Evolutionary conservation across 2,797 vertebrate genomes (phyloP).

Genomic region (Rhabdophis nuchalis): DNA sequence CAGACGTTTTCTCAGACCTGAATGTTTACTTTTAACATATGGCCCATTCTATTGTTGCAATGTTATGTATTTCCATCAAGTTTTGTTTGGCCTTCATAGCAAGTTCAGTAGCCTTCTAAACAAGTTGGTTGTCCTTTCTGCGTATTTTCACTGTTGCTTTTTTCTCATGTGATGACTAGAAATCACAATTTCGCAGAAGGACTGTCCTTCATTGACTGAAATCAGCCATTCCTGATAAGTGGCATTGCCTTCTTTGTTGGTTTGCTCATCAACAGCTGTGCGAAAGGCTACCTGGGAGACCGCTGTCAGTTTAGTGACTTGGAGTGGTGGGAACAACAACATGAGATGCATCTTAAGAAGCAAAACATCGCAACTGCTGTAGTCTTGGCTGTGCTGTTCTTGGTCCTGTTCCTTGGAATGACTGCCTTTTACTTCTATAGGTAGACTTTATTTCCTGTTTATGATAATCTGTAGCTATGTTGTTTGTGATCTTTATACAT

Average conservation of each 20-base stretch:
- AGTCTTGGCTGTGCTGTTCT: conserved; percentile 62
- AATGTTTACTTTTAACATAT: neutral
- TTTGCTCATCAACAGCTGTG: conserved; percentile 71
- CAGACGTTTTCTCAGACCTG: neutral
- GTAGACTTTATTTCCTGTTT: conserved; percentile 61
- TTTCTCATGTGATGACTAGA: neutral
- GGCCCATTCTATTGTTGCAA: neutral
- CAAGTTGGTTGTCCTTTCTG: neutral
- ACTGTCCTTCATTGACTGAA: fast-evolving
- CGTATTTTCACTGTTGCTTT: neutral
- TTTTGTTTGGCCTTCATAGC: neutral
- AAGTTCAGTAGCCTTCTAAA: neutral
- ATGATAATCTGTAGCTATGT: neutral
- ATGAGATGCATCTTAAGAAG: conserved; percentile 70
- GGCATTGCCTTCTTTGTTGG: fast-evolving
- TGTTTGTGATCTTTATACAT: neutral
- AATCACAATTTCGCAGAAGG: fast-evolving
- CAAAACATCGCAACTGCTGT: conserved; percentile 67
- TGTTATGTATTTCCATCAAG: neutral
- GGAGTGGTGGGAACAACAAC: conserved; percentile 86
- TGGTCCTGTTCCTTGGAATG: conserved; percentile 74
- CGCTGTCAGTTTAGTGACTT: conserved; percentile 89
- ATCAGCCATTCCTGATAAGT: fast-evolving
- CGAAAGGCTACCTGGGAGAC: conserved; percentile 82
- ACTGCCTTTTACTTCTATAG: conserved; percentile 76